Evolutionary conservation across 2,113 vertebrate genomes (phyloP).

Genomic region (Formicarius rufipectus): DNA sequence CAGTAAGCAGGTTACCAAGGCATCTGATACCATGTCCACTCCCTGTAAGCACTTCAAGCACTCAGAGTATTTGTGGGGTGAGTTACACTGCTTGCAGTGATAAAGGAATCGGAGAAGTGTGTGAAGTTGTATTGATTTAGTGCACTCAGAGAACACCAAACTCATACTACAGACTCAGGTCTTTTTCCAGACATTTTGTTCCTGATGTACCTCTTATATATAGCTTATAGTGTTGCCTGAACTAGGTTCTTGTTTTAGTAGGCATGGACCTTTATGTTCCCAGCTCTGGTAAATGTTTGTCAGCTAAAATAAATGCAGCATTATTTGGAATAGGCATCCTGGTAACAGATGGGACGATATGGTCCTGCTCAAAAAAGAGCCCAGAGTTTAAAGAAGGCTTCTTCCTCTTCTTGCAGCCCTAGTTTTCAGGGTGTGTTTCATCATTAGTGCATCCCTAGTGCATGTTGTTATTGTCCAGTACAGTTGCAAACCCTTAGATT

Average conservation of each 20-base stretch:
- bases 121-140: neutral
- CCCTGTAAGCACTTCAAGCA: neutral
- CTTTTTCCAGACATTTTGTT: neutral
- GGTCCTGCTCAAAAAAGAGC: neutral
- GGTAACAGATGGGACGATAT: neutral
- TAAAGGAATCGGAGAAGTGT: neutral
- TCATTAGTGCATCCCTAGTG: neutral
- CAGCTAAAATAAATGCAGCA: neutral
- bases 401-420: neutral
- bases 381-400: neutral
- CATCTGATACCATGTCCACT: neutral
- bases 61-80: neutral
- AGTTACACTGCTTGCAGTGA: neutral
- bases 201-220: neutral
- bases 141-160: neutral
- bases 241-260: neutral
- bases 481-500: neutral
- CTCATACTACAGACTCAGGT: neutral
- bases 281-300: neutral
- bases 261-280: neutral
- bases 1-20: neutral
- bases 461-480: neutral
- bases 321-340: neutral
- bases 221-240: neutral
- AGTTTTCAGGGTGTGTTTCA: neutral